These are phyloP conservation scores for Drosophila lacertosa DNA, from an alignment of 1,140 invertebrate genomes.

Conservation along the genomic window DNA sequence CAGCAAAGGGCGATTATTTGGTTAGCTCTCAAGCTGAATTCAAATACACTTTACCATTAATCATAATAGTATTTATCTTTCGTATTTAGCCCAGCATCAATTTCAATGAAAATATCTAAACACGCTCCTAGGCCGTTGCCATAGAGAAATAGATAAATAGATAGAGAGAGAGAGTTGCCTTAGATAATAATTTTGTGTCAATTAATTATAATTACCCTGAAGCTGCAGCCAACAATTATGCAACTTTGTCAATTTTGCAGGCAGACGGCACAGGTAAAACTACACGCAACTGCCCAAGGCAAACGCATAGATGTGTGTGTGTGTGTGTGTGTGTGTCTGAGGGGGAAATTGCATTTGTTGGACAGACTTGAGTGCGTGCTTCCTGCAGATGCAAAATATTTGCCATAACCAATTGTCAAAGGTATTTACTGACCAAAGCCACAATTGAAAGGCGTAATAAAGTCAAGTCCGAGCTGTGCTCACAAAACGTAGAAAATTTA, in stretches of 20 bases:
- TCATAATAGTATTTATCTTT: constrained; percentile 36
- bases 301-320: background rate
- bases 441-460: constrained; percentile 21
- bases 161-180: too few relatives aligned
- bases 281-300: constrained; percentile 9
- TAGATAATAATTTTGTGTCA: constrained; percentile 53
- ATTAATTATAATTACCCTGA: constrained; percentile 59
- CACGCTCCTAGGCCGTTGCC: background rate
- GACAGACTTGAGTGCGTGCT: constrained; percentile 17
- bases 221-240: constrained; percentile 39
- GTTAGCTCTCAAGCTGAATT: background rate
- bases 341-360: constrained; percentile 6
- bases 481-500: constrained; percentile 16
- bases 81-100: constrained; percentile 25
- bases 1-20: background rate
- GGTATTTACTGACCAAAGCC: constrained; percentile 16
- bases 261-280: constrained; percentile 7
- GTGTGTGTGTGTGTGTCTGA: constrained; percentile 1
- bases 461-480: constrained; percentile 5
- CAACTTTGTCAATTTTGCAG: constrained; percentile 46
- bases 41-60: constrained; percentile 18
- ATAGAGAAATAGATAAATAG: too few relatives aligned
- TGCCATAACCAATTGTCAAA: constrained; percentile 36
- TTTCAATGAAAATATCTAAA: constrained; percentile 19
- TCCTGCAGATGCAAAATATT: constrained; percentile 28